A percentile compares a stretch with the other conserved stretches of the same genome.
Conservation (phyloP, 2,797 vertebrate species). For the Buphagus erythrorhynchus region DNA sequence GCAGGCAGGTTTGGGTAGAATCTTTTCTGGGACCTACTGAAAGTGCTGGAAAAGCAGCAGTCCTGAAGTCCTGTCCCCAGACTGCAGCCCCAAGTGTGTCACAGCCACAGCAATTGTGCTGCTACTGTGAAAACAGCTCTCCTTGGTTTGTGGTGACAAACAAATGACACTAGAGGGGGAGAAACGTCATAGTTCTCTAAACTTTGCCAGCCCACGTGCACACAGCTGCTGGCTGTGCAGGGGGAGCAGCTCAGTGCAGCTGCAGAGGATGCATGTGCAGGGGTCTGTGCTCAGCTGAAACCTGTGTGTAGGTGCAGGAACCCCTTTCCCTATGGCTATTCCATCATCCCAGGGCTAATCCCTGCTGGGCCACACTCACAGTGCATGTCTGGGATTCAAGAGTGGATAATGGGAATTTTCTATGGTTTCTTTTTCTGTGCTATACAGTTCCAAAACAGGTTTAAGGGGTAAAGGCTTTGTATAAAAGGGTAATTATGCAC, state of each 20-base stretch:
- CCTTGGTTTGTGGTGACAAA: not conserved
- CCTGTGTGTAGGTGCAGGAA: not conserved
- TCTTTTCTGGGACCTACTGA: not conserved
- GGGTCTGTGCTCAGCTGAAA: not conserved
- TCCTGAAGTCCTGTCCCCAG: not conserved
- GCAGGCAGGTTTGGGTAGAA: not conserved
- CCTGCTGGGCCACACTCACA: rapidly evolving
- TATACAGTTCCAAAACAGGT: not conserved
- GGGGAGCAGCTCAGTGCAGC: not conserved
- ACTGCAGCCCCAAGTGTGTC: not conserved
- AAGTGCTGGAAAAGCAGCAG: not conserved
- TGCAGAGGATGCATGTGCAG: not conserved
- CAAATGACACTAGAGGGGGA: not conserved
- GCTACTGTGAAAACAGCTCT: not conserved
- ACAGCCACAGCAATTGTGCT: not conserved
- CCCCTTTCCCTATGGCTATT: not conserved
- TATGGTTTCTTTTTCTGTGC: not conserved
- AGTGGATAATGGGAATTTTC: not conserved
- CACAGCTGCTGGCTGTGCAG: rapidly evolving
- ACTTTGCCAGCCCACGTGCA: rapidly evolving
- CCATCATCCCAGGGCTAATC: not conserved
- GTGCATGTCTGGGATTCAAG: not conserved
- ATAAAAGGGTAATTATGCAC: not conserved
- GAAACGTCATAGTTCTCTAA: not conserved
- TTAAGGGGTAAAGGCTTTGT: not conserved